Conservation (phyloP, 2,888 invertebrate genomes). For the Brachynemurus nebulosus region DNA sequence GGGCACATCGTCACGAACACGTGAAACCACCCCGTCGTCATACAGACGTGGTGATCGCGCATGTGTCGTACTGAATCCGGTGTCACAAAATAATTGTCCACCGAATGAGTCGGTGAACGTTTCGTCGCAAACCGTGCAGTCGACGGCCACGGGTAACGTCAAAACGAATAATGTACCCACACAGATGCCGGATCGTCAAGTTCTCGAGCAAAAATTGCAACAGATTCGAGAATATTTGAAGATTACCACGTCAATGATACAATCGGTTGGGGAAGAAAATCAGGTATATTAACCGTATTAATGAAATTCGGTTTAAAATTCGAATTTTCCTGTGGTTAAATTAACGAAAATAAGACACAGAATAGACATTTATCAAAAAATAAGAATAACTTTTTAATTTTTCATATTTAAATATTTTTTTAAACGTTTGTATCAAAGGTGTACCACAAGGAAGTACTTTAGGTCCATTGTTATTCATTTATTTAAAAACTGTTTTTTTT, state of each 20-base stretch:
- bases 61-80: neutral
- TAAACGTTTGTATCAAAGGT: no score
- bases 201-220: slow-evolving; percentile 52
- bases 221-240: slow-evolving; percentile 61
- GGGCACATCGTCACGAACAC: neutral
- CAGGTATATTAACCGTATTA: slow-evolving; percentile 36
- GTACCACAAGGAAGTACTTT: no score
- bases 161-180: neutral
- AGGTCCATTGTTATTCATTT: no score
- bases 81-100: neutral
- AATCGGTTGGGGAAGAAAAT: slow-evolving; percentile 53
- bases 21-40: slow-evolving; percentile 1
- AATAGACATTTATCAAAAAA: no score
- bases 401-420: no score
- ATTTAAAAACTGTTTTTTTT: no score
- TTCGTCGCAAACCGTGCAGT: neutral
- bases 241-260: slow-evolving; percentile 54
- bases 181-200: slow-evolving; percentile 37
- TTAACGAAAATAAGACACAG: no score
- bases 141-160: neutral
- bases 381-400: no score
- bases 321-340: no score
- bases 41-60: neutral
- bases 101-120: neutral
- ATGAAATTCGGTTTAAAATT: neutral